phyloP scores from a whole-genome alignment of 2,797 vertebrate genomes.

The Tragopan temminckii region DNA sequence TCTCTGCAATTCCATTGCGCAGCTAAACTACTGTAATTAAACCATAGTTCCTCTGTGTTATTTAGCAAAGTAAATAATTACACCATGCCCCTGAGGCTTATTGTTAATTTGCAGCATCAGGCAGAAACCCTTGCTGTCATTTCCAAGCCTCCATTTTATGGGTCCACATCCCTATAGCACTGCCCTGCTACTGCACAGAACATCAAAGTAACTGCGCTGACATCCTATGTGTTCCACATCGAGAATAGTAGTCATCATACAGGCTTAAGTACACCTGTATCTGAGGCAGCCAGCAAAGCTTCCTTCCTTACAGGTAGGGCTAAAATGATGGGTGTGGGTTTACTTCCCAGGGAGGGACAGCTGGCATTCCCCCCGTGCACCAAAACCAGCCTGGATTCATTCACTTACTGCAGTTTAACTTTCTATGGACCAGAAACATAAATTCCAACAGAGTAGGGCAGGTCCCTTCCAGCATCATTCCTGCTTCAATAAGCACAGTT shows the following conservation, averaged over 20 bases:
- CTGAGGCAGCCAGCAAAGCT: background rate
- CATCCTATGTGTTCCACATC: background rate
- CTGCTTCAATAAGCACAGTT: background rate
- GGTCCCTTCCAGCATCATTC: background rate
- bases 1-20: conserved; percentile 56
- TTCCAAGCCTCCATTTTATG: background rate
- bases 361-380: background rate
- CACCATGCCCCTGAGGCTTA: conserved; percentile 29
- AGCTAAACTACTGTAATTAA: conserved; percentile 70
- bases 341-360: background rate
- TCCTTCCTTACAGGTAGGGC: background rate
- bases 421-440: background rate
- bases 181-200: background rate
- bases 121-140: background rate
- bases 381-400: background rate
- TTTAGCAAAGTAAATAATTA: conserved; percentile 80
- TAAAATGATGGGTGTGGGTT: background rate
- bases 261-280: background rate
- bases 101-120: background rate
- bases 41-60: conserved; percentile 58
- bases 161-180: background rate
- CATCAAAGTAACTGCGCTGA: background rate
- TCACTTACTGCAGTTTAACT: background rate
- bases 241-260: accelerated
- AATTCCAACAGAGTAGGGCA: background rate